These are phyloP conservation scores for Lumbricus terrestris DNA, from an alignment of 2,888 invertebrate species.

Conservation along the genomic window DNA sequence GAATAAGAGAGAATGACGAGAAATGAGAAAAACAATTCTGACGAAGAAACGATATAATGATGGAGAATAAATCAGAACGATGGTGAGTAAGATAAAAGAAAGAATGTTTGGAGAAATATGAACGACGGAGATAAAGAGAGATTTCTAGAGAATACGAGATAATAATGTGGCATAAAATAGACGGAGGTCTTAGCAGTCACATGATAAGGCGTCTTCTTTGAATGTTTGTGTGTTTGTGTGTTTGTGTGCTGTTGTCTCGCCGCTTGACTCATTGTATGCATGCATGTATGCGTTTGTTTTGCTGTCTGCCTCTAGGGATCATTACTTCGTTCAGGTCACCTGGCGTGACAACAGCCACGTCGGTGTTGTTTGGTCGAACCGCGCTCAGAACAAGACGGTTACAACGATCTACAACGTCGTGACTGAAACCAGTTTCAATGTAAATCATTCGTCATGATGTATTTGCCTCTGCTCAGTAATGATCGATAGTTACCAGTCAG, in stretches of 20 bases:
- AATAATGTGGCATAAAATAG: too few species aligned
- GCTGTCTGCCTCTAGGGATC: slow-evolving; percentile 63
- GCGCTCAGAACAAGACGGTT: slow-evolving; percentile 86
- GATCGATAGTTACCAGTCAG: too few species aligned
- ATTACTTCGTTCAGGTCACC: slow-evolving; percentile 85
- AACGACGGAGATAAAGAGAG: too few species aligned
- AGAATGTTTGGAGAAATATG: too few species aligned
- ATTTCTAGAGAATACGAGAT: too few species aligned
- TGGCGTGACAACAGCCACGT: slow-evolving; percentile 86
- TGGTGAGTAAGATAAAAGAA: too few species aligned
- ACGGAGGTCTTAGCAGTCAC: too few species aligned
- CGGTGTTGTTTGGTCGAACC: slow-evolving; percentile 83
- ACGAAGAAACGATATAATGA: too few species aligned
- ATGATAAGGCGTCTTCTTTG: neutral
- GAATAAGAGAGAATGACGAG: too few species aligned
- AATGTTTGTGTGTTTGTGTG: slow-evolving; percentile 17
- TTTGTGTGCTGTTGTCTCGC: neutral
- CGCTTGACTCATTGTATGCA: neutral
- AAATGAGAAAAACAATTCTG: too few species aligned
- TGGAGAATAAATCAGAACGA: too few species aligned
- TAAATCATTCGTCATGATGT: neutral
- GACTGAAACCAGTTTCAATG: slow-evolving; percentile 72
- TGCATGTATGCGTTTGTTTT: neutral
- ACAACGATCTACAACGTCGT: slow-evolving; percentile 86
- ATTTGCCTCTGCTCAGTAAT: too few species aligned